A percentile compares a stretch with the other conserved stretches of the same genome.
These are phyloP conservation scores for Thryonomys swinderianus DNA, from an alignment of 2,113 vertebrate species.

Conservation along the genomic window DNA sequence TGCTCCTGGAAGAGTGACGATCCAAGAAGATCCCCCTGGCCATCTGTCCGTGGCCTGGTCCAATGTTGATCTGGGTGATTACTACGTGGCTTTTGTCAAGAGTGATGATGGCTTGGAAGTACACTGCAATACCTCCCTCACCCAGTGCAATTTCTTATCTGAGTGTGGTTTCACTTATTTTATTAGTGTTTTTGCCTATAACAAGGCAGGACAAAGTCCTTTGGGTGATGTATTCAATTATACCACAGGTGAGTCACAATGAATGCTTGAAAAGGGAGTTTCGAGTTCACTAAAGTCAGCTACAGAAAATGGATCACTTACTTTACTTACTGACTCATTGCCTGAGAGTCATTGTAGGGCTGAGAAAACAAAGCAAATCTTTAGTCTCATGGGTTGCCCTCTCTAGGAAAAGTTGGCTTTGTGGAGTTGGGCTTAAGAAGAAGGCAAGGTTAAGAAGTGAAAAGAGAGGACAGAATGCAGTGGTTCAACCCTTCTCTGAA, in stretches of 20 bases:
- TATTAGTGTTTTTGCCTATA: conserved; percentile 93
- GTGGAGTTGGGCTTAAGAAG: neutral
- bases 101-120: conserved; percentile 92
- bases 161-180: conserved; percentile 94
- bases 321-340: neutral
- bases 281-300: neutral
- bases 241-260: conserved; percentile 89
- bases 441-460: neutral
- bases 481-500: neutral
- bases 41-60: conserved; percentile 91
- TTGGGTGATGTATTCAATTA: conserved; percentile 90
- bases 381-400: conserved; percentile 6
- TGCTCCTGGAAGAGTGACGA: conserved; percentile 87
- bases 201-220: conserved; percentile 92
- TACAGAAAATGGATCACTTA: neutral
- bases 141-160: conserved; percentile 89
- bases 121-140: conserved; percentile 92
- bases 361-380: neutral
- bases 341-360: neutral
- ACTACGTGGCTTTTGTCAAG: conserved; percentile 93
- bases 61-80: conserved; percentile 84
- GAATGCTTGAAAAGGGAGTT: neutral
- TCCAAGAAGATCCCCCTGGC: conserved; percentile 87
- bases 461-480: neutral
- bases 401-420: neutral